Conservation (phyloP, 1,140 invertebrate genomes). For the Stenopsyche tienmushanensis region DNA sequence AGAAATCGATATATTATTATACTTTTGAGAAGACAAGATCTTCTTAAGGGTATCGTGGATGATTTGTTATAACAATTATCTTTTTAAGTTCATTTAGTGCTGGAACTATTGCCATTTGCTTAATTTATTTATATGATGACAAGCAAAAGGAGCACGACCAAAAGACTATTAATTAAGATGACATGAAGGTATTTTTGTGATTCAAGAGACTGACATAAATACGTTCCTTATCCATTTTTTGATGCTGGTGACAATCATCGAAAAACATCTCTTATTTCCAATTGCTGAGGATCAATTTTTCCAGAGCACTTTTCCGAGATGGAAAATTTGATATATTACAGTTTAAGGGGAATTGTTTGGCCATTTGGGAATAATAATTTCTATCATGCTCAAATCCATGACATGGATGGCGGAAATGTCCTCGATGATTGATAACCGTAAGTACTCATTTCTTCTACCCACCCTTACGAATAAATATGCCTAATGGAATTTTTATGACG, state of each 20-base stretch:
- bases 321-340: conserved; percentile 38
- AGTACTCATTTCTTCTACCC: conserved; percentile 16
- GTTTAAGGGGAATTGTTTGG: conserved; percentile 38
- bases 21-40: too few relatives aligned
- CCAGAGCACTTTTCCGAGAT: conserved; percentile 1
- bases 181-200: not conserved
- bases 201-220: too few relatives aligned
- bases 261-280: not conserved
- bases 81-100: too few relatives aligned
- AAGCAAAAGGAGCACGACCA: too few relatives aligned
- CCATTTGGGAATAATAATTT: conserved; percentile 37
- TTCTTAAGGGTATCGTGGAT: too few relatives aligned
- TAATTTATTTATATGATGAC: too few relatives aligned
- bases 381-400: conserved; percentile 23
- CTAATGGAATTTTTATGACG: conserved; percentile 40
- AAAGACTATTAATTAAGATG: not conserved
- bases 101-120: too few relatives aligned
- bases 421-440: conserved; percentile 35
- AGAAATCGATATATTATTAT: too few relatives aligned
- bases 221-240: not conserved
- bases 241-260: not conserved
- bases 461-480: conserved; percentile 25
- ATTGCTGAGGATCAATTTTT: conserved; percentile 5
- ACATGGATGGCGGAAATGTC: conserved; percentile 33
- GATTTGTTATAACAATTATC: too few relatives aligned